Evolutionary conservation across 2,888 invertebrate genomes (phyloP), one percentile per base, ranked within the genome.

Genomic region (Aporophyla lueneburgensis): DNA sequence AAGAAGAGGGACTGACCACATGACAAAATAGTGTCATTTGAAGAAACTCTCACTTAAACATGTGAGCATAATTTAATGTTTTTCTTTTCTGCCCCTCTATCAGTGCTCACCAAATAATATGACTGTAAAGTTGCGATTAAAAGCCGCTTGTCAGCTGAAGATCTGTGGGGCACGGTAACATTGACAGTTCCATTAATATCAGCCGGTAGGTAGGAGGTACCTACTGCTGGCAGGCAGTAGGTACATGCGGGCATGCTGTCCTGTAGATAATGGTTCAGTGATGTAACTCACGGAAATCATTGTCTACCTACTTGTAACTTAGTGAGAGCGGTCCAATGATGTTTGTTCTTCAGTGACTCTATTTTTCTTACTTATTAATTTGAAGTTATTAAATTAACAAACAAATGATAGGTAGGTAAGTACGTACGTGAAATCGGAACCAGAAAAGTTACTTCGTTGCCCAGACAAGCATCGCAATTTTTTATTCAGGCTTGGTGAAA

Each of bases 201-300:
- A 46, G 56, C 24, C 53, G 19, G 63, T 10, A 2, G 62, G 53
- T 33, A 49, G 21, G n/a, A 46, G 16, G 27, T 27, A 16, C 16
- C n/a, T 33, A 33, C 33, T 33, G 33, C 3, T 2, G 33, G 33
- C 3, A 33, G 33, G 33, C 3, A 33, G 49, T 1, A 6, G 19
- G 58, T 0, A 2, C 69, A 81, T 78, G 74, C 78, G 79, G 81
- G 83, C n/a, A 0, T n/a, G 46, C 46, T 46, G 24, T 63, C 49
- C 81, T n/a, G 51, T 21, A 46, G 46, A 9, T 62, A 40, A 33
- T 14, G 43, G 16, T n/a, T 33, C 70, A 46, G 66, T 65, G 59
- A 62, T 58, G 81, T 68, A 40, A 71, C 62, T 21, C 54, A 56
- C 65, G 72, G 79, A 74, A 74, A 59, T 67, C 58, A 58, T n/a